Evolutionary conservation across 2,888 invertebrate species (phyloP).

Genomic region (Crepidodera aurea): DNA sequence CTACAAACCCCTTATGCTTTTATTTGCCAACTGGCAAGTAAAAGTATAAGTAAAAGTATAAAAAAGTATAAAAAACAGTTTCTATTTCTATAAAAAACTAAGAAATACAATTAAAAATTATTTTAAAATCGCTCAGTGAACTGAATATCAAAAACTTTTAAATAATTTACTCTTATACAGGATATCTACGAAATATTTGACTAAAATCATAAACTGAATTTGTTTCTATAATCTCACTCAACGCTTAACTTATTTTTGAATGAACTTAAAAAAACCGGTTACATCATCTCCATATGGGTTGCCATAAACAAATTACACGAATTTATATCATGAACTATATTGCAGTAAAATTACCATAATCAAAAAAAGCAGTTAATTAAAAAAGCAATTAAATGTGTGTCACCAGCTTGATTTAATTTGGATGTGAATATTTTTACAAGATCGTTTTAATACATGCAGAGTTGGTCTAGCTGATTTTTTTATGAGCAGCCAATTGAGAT

Average conservation of each 20-base stretch:
- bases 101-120: no score
- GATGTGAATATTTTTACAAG: not conserved
- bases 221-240: slow-evolving; percentile 34
- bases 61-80: no score
- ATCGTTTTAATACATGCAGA: not conserved
- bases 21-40: no score
- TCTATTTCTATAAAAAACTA: no score
- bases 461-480: not conserved
- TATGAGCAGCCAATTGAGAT: not conserved
- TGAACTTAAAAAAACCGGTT: slow-evolving; percentile 40
- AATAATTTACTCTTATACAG: no score
- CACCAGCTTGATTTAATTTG: not conserved
- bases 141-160: no score
- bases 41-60: no score
- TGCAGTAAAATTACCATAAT: not conserved
- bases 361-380: slow-evolving; percentile 2
- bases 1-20: no score
- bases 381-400: slow-evolving; percentile 6
- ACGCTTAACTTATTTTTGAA: slow-evolving; percentile 42
- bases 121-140: no score
- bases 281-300: slow-evolving; percentile 33
- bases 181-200: not conserved
- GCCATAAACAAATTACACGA: slow-evolving; percentile 25
- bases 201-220: slow-evolving; percentile 13
- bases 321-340: slow-evolving; percentile 6